Base-by-base conservation (phyloP, 1,140 invertebrate genomes). In the Trichonephila inaurata region DNA sequence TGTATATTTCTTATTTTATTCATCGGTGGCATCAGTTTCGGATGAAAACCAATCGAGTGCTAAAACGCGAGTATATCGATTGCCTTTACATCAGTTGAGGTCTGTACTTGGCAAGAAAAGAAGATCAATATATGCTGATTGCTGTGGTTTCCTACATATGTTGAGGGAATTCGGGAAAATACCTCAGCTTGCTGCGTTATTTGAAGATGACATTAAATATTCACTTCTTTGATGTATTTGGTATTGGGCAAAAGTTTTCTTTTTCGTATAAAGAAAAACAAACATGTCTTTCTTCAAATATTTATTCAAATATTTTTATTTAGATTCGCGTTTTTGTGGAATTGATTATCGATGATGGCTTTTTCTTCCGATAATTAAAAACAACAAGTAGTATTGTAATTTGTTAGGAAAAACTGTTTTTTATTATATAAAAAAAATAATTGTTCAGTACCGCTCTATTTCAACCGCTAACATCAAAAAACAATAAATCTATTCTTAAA, bases 121-220 rank as follows among this genome's bases (percentile, higher is more conserved):
- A 58, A 28, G 64, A 89, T 89, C 88, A 77, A 89, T 89, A 77
- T 69, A 61, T 89, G 88, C 58, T 89, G 88, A 89, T 89, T 89
- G 88, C 58, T 24, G 66, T 69, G 88, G 88, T 89, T 89, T 77
- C 69, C 64, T 60, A 89, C 88, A 40, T 89, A 60, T 1, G 66
- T 89, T 60, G 66, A 16, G 88, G 64, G 40, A 21, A 44, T 87
- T 64, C n/a, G 18, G 40, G 5, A n/a, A n/a, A 58, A 21, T 60
- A 58, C 21, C 14, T 83, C 44, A 51, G 16, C 5, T 4, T 18
- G 28, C 18, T 33, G 18, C 16, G 28, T 40, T 77, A 77, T 16
- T 33, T 77, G 16, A 5, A 19, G 33, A 33, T 77, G 14, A 40
- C 14, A 33, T 33, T 19, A 33, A 4, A 77, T 19, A 77, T 77